Evolutionary conservation across 2,797 vertebrate genomes (phyloP), one percentile per base, ranked within the genome.

Genomic region (Trachurus trachurus): DNA sequence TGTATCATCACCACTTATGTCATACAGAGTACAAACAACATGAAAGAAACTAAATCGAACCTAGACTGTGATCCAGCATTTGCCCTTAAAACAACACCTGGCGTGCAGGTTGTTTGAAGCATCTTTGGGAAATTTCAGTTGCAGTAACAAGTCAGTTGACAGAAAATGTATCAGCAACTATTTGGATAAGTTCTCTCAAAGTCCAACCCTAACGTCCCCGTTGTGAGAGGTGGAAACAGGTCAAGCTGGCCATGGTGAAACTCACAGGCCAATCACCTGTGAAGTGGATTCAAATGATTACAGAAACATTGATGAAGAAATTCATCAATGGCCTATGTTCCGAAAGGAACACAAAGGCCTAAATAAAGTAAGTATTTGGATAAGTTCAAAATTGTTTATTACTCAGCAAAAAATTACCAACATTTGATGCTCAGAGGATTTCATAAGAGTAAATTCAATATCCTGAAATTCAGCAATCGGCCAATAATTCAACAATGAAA

Each of bases 61-160:
- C 56, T 49, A 45, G 50, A 60, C 59, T 53, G 31, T 56, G 69
- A 70, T 39, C 39, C 47, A 50, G 49, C 42, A 50, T 74, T 54
- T 66, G 52, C 29, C 42, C 26, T 65, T 66, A 67, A 66, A 63
- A 66, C 29, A 47, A 44, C 19, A 59, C 6, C 68, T 13, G 34
- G 52, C 31, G 7, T 11, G 10, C 9, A 50, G 11, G 47, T 52
- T 21, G 16, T 44, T 52, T 50, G n/a, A 66, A 66, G 21, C 61
- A 47, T 47, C 42, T 63, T 3, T 3, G 6, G 22, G 22, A 6
- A 15, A 1, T 22, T 16, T 45, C 47, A 19, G 4, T 45, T 45
- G 16, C 17, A 34, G 6, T 34, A 34, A 34, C 6, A 6, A 45
- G 44, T 45, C 15, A 5, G 6, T 45, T 15, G 15, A 45, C 5